phyloP scores from a whole-genome alignment of 2,797 vertebrate genomes.

The Silurus lanzhouensis region DNA sequence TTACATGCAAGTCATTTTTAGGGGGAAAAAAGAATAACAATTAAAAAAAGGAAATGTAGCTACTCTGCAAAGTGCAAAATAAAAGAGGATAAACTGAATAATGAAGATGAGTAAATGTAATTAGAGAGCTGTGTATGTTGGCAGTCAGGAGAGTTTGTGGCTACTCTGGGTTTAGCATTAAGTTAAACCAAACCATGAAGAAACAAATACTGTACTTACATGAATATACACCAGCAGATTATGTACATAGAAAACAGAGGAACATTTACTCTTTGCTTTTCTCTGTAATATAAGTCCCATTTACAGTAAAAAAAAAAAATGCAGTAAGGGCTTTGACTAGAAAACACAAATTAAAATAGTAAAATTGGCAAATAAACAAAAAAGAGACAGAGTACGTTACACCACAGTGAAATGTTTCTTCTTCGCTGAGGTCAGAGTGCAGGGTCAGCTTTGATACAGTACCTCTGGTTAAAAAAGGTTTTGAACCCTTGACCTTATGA shows the following conservation, averaged over 20 bases:
- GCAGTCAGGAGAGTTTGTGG: neutral
- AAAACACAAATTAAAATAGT: neutral
- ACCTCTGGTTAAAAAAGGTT: too few species aligned
- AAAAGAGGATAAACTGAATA: neutral
- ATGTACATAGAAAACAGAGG: neutral
- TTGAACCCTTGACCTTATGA: too few species aligned
- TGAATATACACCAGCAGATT: neutral
- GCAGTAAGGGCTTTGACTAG: neutral
- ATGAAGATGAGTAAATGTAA: neutral
- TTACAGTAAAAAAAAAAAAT: neutral
- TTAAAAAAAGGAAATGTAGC: neutral
- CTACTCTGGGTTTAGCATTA: neutral
- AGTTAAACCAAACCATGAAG: neutral
- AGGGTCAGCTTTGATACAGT: too few species aligned
- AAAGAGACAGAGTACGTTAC: too few species aligned
- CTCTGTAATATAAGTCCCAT: neutral
- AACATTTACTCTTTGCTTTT: neutral
- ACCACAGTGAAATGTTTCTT: too few species aligned
- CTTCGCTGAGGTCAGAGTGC: too few species aligned
- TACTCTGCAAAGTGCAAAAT: neutral
- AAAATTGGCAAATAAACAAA: neutral
- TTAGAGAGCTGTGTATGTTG: neutral
- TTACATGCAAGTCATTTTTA: neutral
- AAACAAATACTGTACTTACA: neutral
- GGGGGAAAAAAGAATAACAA: neutral